Evolutionary conservation across 2,113 vertebrate species (phyloP).

Genomic region (Rhinogobius similis): DNA sequence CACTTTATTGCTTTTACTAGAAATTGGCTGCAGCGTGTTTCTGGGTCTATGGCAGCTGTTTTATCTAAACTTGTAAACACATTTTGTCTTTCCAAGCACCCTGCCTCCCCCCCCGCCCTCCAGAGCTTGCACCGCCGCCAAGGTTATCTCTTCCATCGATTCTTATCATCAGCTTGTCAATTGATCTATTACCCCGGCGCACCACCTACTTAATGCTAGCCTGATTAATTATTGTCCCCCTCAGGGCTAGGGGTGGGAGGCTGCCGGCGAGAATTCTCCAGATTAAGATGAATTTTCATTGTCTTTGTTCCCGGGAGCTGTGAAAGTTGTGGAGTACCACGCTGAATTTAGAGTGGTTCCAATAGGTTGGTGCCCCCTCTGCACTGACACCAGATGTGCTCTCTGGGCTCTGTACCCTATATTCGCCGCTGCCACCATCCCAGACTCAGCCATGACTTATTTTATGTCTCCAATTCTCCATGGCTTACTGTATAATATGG

Average conservation of each 20-base stretch:
- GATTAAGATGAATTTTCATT: slow-evolving; percentile 69
- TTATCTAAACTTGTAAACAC: slow-evolving; percentile 30
- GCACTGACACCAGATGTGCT: slow-evolving; percentile 28
- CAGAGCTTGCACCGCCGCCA: slow-evolving; percentile 59
- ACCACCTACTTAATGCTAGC: slow-evolving; percentile 73
- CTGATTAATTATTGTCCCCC: slow-evolving; percentile 76
- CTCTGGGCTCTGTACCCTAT: background rate
- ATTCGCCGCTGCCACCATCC: background rate
- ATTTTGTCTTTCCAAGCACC: slow-evolving; percentile 24
- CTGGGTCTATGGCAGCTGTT: slow-evolving; percentile 10
- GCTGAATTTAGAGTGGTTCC: slow-evolving; percentile 35
- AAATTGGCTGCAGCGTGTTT: slow-evolving; percentile 6
- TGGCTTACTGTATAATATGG: slow-evolving; percentile 50
- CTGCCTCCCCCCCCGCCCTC: slow-evolving; percentile 18
- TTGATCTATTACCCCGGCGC: slow-evolving; percentile 78
- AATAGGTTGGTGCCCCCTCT: slow-evolving; percentile 9
- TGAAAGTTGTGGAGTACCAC: slow-evolving; percentile 24
- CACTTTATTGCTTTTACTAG: slow-evolving; percentile 8
- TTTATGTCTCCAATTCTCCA: slow-evolving; percentile 29
- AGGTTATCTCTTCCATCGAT: slow-evolving; percentile 79
- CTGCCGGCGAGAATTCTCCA: slow-evolving; percentile 54
- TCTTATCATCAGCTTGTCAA: slow-evolving; percentile 80
- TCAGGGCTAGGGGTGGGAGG: slow-evolving; percentile 41
- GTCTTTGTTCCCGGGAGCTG: slow-evolving; percentile 48
- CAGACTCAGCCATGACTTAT: slow-evolving; percentile 10